Conservation (phyloP, 2,113 vertebrate genomes). For the Panthera tigris region DNA sequence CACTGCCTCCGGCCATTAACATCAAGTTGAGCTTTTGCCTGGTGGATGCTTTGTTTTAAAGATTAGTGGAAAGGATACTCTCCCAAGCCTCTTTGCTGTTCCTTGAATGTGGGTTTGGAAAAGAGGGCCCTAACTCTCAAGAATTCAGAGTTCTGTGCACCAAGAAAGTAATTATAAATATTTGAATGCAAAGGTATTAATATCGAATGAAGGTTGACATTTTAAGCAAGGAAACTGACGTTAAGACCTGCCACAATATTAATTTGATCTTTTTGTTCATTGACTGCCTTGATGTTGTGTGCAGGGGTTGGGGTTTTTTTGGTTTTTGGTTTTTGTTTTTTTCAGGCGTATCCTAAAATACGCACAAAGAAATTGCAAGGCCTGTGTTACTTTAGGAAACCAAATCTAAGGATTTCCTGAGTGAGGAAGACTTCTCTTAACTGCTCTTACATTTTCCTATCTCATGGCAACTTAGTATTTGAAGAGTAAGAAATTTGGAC, state of each 20-base stretch:
- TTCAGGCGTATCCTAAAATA: background rate
- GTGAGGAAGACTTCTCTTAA: background rate
- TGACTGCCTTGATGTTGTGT: background rate
- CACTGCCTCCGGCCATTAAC: background rate
- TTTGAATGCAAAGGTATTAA: background rate
- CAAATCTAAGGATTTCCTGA: background rate
- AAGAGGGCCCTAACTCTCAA: background rate
- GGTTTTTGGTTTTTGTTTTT: background rate
- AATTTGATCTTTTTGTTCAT: slow-evolving; percentile 34
- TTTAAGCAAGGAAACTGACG: slow-evolving; percentile 20
- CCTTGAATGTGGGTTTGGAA: background rate
- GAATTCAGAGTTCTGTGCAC: background rate
- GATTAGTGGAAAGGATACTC: background rate
- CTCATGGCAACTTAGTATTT: slow-evolving; percentile 4
- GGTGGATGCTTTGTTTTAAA: background rate
- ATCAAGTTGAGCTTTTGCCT: background rate
- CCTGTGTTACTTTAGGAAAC: background rate
- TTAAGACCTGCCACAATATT: background rate
- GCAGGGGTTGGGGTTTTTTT: background rate
- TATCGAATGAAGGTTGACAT: background rate
- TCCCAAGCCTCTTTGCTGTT: background rate
- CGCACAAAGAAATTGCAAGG: slow-evolving; percentile 20
- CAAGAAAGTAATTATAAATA: background rate
- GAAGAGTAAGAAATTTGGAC: slow-evolving; percentile 23
- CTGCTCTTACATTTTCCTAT: background rate